These are phyloP conservation scores for Girardia tigrina DNA, from an alignment of 2,888 invertebrate genomes.

Conservation along the genomic window DNA sequence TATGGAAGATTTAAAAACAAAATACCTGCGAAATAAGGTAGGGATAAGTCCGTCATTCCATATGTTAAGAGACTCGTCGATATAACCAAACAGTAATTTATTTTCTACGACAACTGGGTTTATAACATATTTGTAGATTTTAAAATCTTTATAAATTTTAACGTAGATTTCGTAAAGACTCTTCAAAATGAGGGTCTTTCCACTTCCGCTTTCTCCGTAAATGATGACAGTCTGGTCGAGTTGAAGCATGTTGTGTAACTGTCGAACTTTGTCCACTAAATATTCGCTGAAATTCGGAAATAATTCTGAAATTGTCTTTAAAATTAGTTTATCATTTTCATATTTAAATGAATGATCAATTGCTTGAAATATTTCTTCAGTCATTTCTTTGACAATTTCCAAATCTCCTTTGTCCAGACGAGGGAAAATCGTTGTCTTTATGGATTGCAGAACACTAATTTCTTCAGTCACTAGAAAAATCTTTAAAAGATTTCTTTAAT, in stretches of 20 bases:
- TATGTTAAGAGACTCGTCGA: not conserved
- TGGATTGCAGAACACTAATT: not conserved
- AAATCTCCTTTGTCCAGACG: not conserved
- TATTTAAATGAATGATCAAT: not conserved
- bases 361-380: not conserved
- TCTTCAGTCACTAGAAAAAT: not conserved
- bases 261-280: not conserved
- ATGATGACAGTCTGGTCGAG: not conserved
- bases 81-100: not conserved
- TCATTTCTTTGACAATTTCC: not conserved
- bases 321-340: not conserved
- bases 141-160: not conserved
- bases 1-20: too few relatives aligned
- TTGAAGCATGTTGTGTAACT: not conserved
- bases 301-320: not conserved
- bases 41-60: not conserved
- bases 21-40: not conserved
- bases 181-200: not conserved
- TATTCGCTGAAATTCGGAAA: not conserved
- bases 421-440: not conserved
- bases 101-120: not conserved
- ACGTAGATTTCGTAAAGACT: not conserved
- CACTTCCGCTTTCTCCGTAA: not conserved
- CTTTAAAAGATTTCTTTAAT: too few relatives aligned
- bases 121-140: not conserved